phyloP scores from a whole-genome alignment of 2,888 invertebrate species.

The Lydus trimaculatus region DNA sequence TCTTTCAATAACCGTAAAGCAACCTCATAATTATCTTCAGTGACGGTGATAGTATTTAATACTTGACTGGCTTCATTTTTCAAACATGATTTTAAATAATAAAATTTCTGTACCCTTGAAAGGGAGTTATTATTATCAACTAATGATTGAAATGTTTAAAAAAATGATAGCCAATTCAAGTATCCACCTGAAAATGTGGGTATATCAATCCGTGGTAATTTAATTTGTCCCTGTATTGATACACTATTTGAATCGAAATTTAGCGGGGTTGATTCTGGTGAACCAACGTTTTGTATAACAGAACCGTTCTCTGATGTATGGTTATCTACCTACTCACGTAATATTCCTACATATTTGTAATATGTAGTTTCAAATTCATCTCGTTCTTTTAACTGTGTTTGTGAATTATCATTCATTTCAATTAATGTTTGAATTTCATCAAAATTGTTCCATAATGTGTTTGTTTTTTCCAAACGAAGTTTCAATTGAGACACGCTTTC shows the following conservation, averaged over 20 bases:
- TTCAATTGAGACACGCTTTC: neutral
- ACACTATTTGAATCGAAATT: neutral
- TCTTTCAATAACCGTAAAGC: constrained; percentile 20
- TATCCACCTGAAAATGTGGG: constrained; percentile 17
- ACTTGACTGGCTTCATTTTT: constrained; percentile 19
- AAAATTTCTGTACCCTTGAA: constrained; percentile 23
- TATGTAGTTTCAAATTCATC: neutral
- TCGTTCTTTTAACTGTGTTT: neutral
- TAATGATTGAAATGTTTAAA: constrained; percentile 20
- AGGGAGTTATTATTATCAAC: constrained; percentile 16
- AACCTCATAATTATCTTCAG: constrained; percentile 18
- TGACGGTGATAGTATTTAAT: constrained; percentile 16
- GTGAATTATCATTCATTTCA: neutral
- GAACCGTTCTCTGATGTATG: neutral
- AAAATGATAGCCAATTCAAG: constrained; percentile 19
- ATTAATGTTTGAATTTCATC: neutral
- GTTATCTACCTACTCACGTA: neutral
- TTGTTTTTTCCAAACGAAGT: neutral
- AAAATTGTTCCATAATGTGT: neutral
- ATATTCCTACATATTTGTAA: neutral
- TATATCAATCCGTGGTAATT: neutral
- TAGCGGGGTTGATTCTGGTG: neutral
- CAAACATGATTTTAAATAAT: constrained; percentile 26
- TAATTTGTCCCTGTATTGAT: neutral
- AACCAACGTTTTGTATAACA: neutral